phyloP scores from a whole-genome alignment of 2,888 invertebrate genomes.

The Epinotia demarniana region DNA sequence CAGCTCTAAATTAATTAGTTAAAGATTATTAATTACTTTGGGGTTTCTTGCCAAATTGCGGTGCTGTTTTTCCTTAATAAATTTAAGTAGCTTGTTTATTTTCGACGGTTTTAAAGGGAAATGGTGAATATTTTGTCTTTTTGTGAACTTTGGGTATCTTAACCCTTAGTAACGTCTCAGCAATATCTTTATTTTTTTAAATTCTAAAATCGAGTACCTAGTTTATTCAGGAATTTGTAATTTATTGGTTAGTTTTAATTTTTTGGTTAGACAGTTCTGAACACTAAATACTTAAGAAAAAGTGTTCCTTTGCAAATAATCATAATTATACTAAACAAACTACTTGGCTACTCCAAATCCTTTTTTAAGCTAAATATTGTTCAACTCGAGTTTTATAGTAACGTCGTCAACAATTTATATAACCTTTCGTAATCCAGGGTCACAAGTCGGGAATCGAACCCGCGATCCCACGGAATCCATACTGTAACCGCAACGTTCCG shows the following conservation, averaged over 20 bases:
- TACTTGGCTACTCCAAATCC: no score
- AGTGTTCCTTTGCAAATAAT: no score
- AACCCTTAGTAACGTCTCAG: not conserved
- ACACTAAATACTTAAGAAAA: no score
- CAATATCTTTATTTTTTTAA: no score
- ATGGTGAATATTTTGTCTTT: not conserved
- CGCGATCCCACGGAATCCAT: slow-evolving; percentile 26
- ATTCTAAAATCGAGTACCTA: no score
- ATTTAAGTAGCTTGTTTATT: slow-evolving; percentile 27
- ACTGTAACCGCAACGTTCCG: slow-evolving; percentile 55
- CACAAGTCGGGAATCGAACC: slow-evolving; percentile 30
- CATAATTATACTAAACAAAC: no score
- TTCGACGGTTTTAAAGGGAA: slow-evolving; percentile 2
- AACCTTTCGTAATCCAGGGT: slow-evolving; percentile 13
- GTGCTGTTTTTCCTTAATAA: slow-evolving; percentile 22
- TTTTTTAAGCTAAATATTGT: no score
- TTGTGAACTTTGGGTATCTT: not conserved
- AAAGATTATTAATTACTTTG: slow-evolving; percentile 42
- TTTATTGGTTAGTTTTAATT: no score
- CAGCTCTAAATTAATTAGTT: slow-evolving; percentile 41
- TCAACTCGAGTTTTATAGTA: not conserved
- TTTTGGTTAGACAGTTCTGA: no score
- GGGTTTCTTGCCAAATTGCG: slow-evolving; percentile 28
- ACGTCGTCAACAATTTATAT: not conserved
- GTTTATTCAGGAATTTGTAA: no score